Evolutionary conservation across 2,113 vertebrate species (phyloP).

Genomic region (Choloepus hoffmanni): DNA sequence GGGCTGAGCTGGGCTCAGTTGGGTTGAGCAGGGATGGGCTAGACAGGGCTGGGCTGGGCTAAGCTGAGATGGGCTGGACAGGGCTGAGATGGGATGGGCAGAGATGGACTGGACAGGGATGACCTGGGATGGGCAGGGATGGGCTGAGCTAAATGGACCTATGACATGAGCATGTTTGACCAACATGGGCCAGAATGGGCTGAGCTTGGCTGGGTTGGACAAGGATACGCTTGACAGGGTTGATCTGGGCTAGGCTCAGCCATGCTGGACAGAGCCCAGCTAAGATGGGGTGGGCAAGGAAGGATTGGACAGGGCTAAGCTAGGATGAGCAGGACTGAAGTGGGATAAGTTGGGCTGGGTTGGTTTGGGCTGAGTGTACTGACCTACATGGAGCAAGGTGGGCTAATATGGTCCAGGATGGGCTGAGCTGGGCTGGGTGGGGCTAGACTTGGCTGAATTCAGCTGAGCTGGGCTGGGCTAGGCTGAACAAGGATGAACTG

Average conservation of each 20-base stretch:
- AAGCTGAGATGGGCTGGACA: accelerated
- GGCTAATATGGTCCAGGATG: too few species aligned
- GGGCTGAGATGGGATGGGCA: not conserved
- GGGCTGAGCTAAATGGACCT: too few species aligned
- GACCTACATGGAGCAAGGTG: not conserved
- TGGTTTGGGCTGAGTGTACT: not conserved
- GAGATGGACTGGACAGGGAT: too few species aligned
- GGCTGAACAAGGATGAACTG: not conserved
- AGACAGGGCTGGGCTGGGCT: too few species aligned
- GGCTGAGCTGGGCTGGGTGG: not conserved
- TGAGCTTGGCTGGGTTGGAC: too few species aligned
- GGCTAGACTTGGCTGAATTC: not conserved
- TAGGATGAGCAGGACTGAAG: not conserved
- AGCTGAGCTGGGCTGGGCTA: not conserved
- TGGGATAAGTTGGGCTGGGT: not conserved
- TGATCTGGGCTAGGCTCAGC: not conserved
- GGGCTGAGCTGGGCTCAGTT: not conserved
- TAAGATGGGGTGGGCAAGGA: not conserved
- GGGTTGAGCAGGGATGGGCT: not conserved
- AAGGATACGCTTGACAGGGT: not conserved
- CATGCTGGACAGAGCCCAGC: not conserved
- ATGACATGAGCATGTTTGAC: too few species aligned
- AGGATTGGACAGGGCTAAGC: not conserved
- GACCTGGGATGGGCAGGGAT: accelerated
- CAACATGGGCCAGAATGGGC: too few species aligned